Evolutionary conservation across 2,888 invertebrate species (phyloP).

Genomic region (Clepsis dumicolana): DNA sequence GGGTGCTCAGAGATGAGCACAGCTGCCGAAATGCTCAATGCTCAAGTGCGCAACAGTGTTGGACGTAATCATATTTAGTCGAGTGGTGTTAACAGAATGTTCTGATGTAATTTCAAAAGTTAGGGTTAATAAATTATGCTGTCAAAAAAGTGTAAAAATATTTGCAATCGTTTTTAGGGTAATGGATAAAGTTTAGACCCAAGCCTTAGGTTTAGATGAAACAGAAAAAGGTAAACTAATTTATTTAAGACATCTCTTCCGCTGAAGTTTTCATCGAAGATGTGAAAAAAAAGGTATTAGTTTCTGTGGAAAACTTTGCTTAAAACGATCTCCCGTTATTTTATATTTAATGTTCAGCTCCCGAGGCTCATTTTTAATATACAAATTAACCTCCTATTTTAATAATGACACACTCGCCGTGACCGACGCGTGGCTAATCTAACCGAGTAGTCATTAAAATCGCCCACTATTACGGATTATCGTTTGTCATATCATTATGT

Average conservation of each 20-base stretch:
- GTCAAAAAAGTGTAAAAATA: neutral
- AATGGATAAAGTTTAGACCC: neutral
- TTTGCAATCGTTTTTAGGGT: neutral
- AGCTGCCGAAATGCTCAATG: slow-evolving; percentile 36
- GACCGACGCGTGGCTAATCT: slow-evolving; percentile 43
- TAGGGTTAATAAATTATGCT: slow-evolving; percentile 2
- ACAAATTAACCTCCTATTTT: slow-evolving; percentile 42
- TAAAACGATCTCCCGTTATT: neutral
- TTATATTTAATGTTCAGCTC: neutral
- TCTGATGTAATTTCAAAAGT: neutral
- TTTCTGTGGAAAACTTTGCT: neutral
- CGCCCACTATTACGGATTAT: slow-evolving; percentile 62
- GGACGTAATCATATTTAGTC: slow-evolving; percentile 55
- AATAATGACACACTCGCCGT: slow-evolving; percentile 47
- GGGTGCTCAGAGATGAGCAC: slow-evolving; percentile 4
- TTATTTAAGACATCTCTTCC: too few relatives aligned
- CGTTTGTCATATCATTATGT: slow-evolving; percentile 51
- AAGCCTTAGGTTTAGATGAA: too few relatives aligned
- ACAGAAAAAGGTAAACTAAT: too few relatives aligned
- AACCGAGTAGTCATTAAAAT: slow-evolving; percentile 60
- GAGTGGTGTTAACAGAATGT: slow-evolving; percentile 42
- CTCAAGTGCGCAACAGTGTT: slow-evolving; percentile 48
- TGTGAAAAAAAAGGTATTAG: too few relatives aligned
- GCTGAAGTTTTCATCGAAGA: too few relatives aligned
- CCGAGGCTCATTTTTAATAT: slow-evolving; percentile 26